These are phyloP conservation scores for Drosophila serrata DNA, from an alignment of 1,140 invertebrate species.

Conservation along the genomic window DNA sequence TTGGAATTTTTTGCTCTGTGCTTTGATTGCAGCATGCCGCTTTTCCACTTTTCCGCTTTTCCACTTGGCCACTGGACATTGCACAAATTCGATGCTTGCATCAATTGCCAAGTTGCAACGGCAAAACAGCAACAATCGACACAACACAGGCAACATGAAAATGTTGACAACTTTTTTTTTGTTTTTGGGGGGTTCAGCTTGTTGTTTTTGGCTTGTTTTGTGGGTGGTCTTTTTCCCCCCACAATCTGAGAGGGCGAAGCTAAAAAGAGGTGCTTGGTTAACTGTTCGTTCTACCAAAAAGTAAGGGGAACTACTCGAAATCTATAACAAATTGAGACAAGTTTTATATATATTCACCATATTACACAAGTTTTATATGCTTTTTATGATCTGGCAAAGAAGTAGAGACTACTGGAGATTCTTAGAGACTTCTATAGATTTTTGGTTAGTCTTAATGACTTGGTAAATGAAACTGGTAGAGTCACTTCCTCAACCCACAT, in stretches of 20 bases:
- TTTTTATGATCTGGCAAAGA: background rate
- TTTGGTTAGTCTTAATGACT: background rate
- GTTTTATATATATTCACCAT: background rate
- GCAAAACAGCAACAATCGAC: constrained; percentile 25
- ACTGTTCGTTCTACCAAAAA: constrained; percentile 21
- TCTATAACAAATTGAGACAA: background rate
- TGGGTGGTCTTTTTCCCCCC: constrained; percentile 27
- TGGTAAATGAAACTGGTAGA: background rate
- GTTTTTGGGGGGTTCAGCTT: constrained; percentile 14
- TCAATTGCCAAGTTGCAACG: constrained; percentile 30
- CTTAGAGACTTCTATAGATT: background rate
- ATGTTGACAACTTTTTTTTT: constrained; percentile 59
- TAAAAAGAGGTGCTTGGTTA: constrained; percentile 27
- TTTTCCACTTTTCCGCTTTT: constrained; percentile 34
- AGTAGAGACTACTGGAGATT: background rate
- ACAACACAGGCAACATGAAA: constrained; percentile 48
- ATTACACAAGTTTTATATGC: background rate
- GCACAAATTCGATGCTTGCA: constrained; percentile 49
- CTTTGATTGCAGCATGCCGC: constrained; percentile 25
- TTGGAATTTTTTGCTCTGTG: background rate
- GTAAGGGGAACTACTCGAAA: background rate
- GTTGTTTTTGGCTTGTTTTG: constrained; percentile 16
- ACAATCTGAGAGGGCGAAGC: constrained; percentile 12
- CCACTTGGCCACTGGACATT: constrained; percentile 59
- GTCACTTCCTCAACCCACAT: background rate